phyloP scores from a whole-genome alignment of 2,888 invertebrate genomes.

The Podotricha telesiphe region DNA sequence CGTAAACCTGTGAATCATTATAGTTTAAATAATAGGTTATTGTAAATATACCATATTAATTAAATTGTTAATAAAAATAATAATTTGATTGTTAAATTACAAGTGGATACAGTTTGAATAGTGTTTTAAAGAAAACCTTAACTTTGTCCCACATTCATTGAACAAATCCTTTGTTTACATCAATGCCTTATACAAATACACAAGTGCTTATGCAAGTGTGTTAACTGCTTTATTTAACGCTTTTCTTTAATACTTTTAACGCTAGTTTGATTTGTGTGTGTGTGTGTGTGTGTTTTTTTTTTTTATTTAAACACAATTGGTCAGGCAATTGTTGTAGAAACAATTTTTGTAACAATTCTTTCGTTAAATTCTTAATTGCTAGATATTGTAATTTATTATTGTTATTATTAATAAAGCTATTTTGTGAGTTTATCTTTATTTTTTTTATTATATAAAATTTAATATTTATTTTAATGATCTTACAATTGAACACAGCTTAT shows the following conservation, averaged over 20 bases:
- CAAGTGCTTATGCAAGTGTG: neutral
- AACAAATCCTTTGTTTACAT: constrained; percentile 8
- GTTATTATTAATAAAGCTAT: constrained; percentile 55
- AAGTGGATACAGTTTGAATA: neutral
- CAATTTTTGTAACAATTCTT: constrained; percentile 5
- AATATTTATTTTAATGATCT: neutral
- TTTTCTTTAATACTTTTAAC: neutral
- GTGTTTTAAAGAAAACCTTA: neutral
- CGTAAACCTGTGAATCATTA: neutral
- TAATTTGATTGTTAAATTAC: neutral
- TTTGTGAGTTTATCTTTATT: constrained; percentile 47
- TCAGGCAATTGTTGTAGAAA: neutral
- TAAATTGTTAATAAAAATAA: neutral
- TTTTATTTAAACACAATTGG: neutral
- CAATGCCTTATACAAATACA: constrained; percentile 4
- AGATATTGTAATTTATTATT: constrained; percentile 47
- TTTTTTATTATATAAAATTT: neutral
- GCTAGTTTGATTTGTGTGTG: neutral
- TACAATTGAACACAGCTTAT: neutral
- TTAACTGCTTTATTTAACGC: constrained; percentile 1
- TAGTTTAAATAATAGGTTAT: neutral
- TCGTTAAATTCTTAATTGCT: constrained; percentile 25
- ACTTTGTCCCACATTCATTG: constrained; percentile 11
- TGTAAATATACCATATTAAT: neutral
- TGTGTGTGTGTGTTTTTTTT: constrained; percentile 5